Evolutionary conservation across 2,888 invertebrate genomes (phyloP).

Genomic region (Caenorhabditis zanzibari): DNA sequence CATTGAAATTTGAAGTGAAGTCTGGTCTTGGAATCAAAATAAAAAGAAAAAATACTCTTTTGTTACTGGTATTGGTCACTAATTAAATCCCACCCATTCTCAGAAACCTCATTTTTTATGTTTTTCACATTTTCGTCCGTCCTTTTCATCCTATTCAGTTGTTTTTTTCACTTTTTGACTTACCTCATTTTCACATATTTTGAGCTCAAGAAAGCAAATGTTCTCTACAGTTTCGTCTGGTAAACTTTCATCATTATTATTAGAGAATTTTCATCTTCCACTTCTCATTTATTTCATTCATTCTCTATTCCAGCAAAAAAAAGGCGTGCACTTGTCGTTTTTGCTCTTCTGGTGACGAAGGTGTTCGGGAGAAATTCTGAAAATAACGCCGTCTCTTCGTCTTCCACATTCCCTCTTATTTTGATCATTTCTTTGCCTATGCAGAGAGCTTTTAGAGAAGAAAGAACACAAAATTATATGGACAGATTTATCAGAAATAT

Average conservation of each 20-base stretch:
- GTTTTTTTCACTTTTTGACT: constrained; percentile 11
- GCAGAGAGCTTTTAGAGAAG: constrained; percentile 6
- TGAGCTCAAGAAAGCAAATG: neutral
- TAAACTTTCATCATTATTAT: neutral
- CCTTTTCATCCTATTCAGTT: constrained; percentile 10
- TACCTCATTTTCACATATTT: neutral
- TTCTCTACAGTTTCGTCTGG: neutral
- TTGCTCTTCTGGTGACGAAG: constrained; percentile 23
- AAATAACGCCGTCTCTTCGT: constrained; percentile 32
- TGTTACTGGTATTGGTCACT: constrained; percentile 28
- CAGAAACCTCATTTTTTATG: constrained; percentile 25
- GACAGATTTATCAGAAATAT: neutral
- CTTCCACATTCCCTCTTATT: constrained; percentile 6
- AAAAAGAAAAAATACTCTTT: neutral
- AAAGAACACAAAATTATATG: neutral
- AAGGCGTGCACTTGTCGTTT: constrained; percentile 46
- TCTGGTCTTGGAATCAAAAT: constrained; percentile 22
- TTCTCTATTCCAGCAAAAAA: constrained; percentile 30
- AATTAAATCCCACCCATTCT: constrained; percentile 37
- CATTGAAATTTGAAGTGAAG: constrained; percentile 19
- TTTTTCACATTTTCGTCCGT: constrained; percentile 14
- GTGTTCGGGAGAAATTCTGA: constrained; percentile 45
- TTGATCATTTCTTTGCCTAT: constrained; percentile 14
- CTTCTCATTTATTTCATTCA: constrained; percentile 3
- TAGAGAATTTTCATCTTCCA: neutral